phyloP scores from a whole-genome alignment of 2,113 vertebrate species.

The Herpailurus yagouaroundi region DNA sequence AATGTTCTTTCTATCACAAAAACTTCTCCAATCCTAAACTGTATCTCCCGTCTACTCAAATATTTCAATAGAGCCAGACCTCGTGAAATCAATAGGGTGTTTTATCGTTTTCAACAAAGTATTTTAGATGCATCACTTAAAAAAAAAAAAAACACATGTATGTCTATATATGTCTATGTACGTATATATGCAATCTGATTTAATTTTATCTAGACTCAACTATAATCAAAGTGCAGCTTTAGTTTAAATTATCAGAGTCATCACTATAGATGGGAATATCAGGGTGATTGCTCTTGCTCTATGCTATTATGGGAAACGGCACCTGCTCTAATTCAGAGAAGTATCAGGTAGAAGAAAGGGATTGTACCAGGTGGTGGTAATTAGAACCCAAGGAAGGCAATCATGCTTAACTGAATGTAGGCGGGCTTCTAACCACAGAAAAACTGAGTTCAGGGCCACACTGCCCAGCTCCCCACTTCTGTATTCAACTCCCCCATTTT shows the following conservation, averaged over 20 bases:
- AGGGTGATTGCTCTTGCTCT: constrained; percentile 32
- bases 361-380: background rate
- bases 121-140: background rate
- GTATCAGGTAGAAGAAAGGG: background rate
- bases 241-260: background rate
- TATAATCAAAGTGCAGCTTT: constrained; percentile 55
- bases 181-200: background rate
- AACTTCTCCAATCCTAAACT: background rate
- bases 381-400: background rate
- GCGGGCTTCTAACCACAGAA: background rate
- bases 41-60: background rate
- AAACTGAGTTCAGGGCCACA: background rate
- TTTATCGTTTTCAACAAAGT: background rate
- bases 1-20: background rate
- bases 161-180: background rate
- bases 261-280: background rate
- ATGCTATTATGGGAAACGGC: constrained; percentile 5
- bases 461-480: background rate
- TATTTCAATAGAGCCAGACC: background rate
- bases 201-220: constrained; percentile 44
- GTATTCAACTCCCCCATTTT: background rate
- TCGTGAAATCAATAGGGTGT: background rate
- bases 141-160: background rate
- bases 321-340: constrained; percentile 42
- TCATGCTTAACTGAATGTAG: background rate